Evolutionary conservation across 2,113 vertebrate species (phyloP).

Genomic region (Halichoerus grypus): DNA sequence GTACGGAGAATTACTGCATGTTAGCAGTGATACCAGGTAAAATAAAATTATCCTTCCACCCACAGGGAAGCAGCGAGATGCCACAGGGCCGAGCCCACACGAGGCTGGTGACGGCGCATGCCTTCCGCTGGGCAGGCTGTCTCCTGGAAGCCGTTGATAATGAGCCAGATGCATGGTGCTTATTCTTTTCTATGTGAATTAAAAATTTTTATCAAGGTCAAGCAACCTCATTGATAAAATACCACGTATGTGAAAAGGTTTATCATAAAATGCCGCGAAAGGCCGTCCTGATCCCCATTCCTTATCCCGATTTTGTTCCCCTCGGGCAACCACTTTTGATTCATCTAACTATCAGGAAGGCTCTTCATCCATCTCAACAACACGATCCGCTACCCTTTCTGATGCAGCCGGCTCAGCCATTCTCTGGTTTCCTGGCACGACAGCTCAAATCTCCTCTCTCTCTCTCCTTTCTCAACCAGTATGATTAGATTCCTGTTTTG

Average conservation of each 20-base stretch:
- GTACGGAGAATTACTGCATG: rapidly evolving
- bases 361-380: rapidly evolving
- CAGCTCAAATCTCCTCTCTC: neutral
- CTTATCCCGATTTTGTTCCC: neutral
- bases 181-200: neutral
- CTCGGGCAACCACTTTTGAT: neutral
- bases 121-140: neutral
- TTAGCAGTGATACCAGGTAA: neutral
- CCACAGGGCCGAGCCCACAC: rapidly evolving
- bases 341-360: no score
- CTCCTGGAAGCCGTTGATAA: neutral
- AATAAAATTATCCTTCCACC: neutral
- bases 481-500: neutral
- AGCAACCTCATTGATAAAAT: neutral
- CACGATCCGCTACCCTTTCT: rapidly evolving
- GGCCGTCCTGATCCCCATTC: rapidly evolving
- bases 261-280: neutral
- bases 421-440: neutral
- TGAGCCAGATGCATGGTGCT: no score
- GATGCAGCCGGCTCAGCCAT: neutral
- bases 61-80: rapidly evolving
- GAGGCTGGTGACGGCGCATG: rapidly evolving
- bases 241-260: no score
- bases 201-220: neutral
- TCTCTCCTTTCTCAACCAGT: neutral